phyloP scores from a whole-genome alignment of 2,888 invertebrate species.

The Caenorhabditis sp. region DNA sequence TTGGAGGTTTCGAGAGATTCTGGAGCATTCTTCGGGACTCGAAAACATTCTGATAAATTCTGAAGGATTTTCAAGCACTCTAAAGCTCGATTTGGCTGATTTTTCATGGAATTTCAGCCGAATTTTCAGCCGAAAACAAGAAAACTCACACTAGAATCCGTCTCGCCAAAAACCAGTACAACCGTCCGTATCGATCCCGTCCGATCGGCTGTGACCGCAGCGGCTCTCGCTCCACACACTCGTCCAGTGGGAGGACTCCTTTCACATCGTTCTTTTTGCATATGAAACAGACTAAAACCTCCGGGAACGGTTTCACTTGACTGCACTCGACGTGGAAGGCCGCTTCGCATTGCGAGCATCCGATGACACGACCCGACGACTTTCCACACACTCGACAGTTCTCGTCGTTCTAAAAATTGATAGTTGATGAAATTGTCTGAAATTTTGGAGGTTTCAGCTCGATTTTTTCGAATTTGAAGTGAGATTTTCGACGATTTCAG shows the following conservation, averaged over 20 bases:
- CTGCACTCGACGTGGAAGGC: constrained; percentile 98
- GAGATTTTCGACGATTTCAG: no score
- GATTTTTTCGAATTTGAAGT: no score
- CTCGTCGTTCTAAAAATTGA: constrained; percentile 84
- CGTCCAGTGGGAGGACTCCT: constrained; percentile 88
- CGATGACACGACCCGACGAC: constrained; percentile 90
- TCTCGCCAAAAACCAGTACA: constrained; percentile 96
- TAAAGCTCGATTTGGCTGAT: no score
- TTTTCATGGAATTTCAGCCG: not conserved
- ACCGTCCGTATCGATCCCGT: constrained; percentile 95
- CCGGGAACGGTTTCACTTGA: constrained; percentile 91
- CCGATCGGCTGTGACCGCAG: constrained; percentile 96
- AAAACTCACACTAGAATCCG: constrained; percentile 92
- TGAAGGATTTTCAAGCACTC: no score
- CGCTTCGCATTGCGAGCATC: constrained; percentile 98
- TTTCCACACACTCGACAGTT: constrained; percentile 83
- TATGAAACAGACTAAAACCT: constrained; percentile 93
- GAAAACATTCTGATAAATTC: no score
- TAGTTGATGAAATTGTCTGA: not conserved
- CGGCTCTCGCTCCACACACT: constrained; percentile 90
- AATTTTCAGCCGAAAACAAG: not conserved
- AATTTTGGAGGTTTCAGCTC: not conserved
- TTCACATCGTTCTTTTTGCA: constrained; percentile 93
- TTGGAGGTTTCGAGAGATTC: no score
- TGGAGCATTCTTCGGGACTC: no score